Evolutionary conservation across 2,113 vertebrate species (phyloP), one percentile per base, ranked within the genome.

Genomic region (Engystomops pustulosus): DNA sequence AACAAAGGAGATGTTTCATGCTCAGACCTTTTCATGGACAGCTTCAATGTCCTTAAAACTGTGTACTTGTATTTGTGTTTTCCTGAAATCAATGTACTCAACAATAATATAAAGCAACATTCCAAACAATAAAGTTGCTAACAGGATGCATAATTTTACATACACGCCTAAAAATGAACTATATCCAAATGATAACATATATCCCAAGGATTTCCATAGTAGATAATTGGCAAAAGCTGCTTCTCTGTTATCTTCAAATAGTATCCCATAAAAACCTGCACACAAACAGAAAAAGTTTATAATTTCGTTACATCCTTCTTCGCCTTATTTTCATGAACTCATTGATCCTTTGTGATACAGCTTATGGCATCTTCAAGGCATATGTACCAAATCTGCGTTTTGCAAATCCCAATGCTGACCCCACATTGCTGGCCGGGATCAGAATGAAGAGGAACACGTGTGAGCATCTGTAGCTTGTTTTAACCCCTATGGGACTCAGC

Each of bases 231-330:
- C 55, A 79, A 79, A 79, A 20, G 77, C 77, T 10, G 58, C 58
- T 25, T 79, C 77, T 65, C 58, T 79, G 38, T 79, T 79, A 17
- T 65, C 77, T 30, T 79, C 77, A 79, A 79, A 79, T 2, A 79
- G 77, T 30, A 47, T 65, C 15, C 77, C 77, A 12, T 79, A 79
- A 58, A 67, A 60, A 65, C 55, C 77, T 79, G 41, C 15, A 67
- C 6, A 79, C 1, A 38, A 36, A 79, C 0, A n/a, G 4, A 1
- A 38, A 7, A 0, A 69, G 9, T 8, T 69, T 69, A 38, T 9
- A 69, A n/a, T n/a, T n/a, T n/a, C n/a, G n/a, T n/a, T n/a, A n/a
- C n/a, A n/a, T n/a, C n/a, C n/a, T n/a, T n/a, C n/a, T n/a, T n/a
- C n/a, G n/a, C n/a, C n/a, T n/a, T n/a, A n/a, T n/a, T n/a, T n/a